These are phyloP conservation scores for Papilio demoleus DNA, from an alignment of 2,888 invertebrate genomes.

Conservation along the genomic window DNA sequence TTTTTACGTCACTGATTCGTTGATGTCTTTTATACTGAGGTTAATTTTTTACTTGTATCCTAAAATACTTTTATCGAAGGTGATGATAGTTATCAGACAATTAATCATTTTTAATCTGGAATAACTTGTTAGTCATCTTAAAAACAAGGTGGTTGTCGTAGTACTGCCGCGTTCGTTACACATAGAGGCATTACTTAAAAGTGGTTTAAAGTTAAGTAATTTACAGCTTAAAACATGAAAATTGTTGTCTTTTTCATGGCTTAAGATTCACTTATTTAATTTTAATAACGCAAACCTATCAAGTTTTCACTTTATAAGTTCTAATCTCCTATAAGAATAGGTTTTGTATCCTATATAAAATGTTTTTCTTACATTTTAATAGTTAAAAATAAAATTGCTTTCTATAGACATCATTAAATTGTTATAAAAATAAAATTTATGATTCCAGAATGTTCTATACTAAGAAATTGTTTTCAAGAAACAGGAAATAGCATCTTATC, in stretches of 20 bases:
- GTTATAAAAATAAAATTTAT: neutral
- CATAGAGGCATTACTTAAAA: neutral
- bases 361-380: too few species aligned
- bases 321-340: too few species aligned
- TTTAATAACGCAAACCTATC: too few species aligned
- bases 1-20: slow-evolving; percentile 24
- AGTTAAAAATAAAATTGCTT: neutral
- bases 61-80: slow-evolving; percentile 3
- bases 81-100: slow-evolving; percentile 14
- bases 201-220: neutral
- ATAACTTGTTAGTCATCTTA: neutral
- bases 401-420: neutral
- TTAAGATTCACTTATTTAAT: too few species aligned
- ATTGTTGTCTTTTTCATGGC: too few species aligned
- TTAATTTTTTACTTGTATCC: neutral
- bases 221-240: neutral
- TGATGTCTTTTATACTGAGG: slow-evolving; percentile 36
- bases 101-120: slow-evolving; percentile 2
- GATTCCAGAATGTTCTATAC: slow-evolving; percentile 6
- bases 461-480: slow-evolving; percentile 26
- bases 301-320: too few species aligned
- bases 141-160: neutral
- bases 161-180: slow-evolving; percentile 6
- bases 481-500: slow-evolving; percentile 28
- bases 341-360: too few species aligned